Percentiles rank a stretch among this genome's conserved stretches.
phyloP scores from a whole-genome alignment of 1,140 invertebrate species.

The Pogonus chalceus region DNA sequence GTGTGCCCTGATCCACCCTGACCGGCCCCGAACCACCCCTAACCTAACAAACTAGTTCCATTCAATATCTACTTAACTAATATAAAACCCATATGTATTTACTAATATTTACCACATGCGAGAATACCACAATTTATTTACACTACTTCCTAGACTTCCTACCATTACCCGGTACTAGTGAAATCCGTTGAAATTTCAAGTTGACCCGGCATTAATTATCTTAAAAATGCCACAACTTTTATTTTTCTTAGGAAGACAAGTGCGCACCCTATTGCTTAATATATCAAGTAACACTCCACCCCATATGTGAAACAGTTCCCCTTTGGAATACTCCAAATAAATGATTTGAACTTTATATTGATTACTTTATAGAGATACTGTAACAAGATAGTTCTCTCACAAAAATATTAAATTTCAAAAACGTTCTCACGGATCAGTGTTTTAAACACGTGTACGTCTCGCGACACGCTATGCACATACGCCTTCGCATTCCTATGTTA shows the following conservation, averaged over 20 bases:
- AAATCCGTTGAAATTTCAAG: slow-evolving; percentile 10
- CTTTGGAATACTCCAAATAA: not conserved
- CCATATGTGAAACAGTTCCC: not conserved
- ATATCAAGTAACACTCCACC: slow-evolving; percentile 7
- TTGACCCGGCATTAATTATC: slow-evolving; percentile 7
- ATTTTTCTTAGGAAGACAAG: slow-evolving; percentile 1
- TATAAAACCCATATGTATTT: slow-evolving; percentile 31
- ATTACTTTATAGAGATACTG: not conserved
- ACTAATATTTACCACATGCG: slow-evolving; percentile 33
- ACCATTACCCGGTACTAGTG: not conserved
- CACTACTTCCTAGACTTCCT: slow-evolving; percentile 3
- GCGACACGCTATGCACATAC: not conserved
- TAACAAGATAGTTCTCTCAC: not conserved
- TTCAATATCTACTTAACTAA: slow-evolving; percentile 18
- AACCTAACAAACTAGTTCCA: slow-evolving; percentile 8
- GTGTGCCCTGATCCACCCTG: slow-evolving; percentile 8
- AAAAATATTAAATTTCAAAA: slow-evolving; percentile 6
- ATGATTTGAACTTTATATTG: not conserved
- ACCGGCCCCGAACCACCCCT: slow-evolving; percentile 12
- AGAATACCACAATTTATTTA: slow-evolving; percentile 23
- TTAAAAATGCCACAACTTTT: not conserved
- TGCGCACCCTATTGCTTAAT: slow-evolving; percentile 4
- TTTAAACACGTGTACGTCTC: not conserved
- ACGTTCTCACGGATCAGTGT: slow-evolving; percentile 5
- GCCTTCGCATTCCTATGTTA: not conserved